phyloP scores from a whole-genome alignment of 2,888 invertebrate species.

The Mythimna loreyi region DNA sequence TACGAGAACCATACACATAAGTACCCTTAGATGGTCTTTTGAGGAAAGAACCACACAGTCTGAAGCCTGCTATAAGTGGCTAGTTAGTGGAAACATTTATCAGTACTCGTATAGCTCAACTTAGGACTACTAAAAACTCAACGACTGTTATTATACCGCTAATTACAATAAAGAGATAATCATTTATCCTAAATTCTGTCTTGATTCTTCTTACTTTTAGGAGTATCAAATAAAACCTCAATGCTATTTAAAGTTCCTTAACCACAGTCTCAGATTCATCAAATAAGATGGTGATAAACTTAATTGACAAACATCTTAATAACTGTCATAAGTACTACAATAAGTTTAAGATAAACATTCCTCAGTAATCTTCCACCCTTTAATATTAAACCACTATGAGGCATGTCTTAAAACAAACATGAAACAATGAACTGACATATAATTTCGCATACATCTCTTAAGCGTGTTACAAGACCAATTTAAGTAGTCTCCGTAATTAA shows the following conservation, averaged over 20 bases:
- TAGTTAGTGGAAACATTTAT: no score
- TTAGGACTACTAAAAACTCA: no score
- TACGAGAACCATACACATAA: no score
- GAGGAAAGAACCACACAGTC: no score
- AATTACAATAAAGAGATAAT: background rate
- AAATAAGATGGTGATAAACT: background rate
- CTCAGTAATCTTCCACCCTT: constrained; percentile 3
- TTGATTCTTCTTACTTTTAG: background rate
- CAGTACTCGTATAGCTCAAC: no score
- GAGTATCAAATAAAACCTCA: constrained; percentile 5
- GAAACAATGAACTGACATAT: constrained; percentile 39
- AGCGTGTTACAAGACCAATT: constrained; percentile 68
- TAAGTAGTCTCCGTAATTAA: constrained; percentile 67
- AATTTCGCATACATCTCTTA: constrained; percentile 59
- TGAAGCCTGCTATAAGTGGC: no score
- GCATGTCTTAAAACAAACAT: constrained; percentile 29
- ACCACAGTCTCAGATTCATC: background rate
- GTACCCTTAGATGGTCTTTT: no score
- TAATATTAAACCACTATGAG: constrained; percentile 20
- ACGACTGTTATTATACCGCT: no score
- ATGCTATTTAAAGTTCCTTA: background rate
- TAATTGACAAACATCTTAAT: constrained; percentile 6
- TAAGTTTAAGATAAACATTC: constrained; percentile 5
- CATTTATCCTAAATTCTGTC: background rate
- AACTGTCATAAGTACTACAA: background rate